A percentile compares a stretch with the other conserved stretches of the same genome.
These are phyloP conservation scores for Muscicapa striata DNA, from an alignment of 2,797 vertebrate species.

Conservation along the genomic window DNA sequence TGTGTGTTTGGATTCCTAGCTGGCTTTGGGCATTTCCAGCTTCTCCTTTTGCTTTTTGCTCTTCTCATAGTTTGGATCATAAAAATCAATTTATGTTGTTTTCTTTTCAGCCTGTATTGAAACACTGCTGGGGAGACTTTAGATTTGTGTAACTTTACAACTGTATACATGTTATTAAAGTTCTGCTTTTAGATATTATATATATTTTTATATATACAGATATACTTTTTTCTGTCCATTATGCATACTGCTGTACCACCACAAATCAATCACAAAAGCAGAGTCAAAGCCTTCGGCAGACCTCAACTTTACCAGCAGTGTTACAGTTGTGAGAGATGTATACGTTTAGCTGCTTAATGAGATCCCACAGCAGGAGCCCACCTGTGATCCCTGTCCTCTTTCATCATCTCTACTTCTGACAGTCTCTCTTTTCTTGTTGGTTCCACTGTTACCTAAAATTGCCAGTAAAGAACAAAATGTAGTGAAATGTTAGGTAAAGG, in stretches of 20 bases:
- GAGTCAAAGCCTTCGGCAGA: background rate
- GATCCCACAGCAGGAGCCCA: background rate
- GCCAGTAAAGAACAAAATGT: background rate
- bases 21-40: background rate
- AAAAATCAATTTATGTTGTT: background rate
- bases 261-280: background rate
- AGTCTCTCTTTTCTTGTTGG: background rate
- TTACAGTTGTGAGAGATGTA: background rate
- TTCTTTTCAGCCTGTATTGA: background rate
- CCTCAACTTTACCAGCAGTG: background rate
- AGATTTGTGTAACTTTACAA: background rate
- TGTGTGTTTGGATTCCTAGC: background rate
- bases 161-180: background rate
- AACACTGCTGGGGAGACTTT: background rate
- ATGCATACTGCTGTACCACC: background rate
- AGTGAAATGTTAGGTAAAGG: background rate
- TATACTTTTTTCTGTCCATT: background rate
- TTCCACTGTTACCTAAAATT: background rate
- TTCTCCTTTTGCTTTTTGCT: background rate
- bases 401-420: background rate
- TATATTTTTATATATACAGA: background rate
- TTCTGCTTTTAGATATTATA: background rate
- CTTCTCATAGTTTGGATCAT: background rate
- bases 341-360: background rate
- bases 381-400: background rate